A percentile compares a stretch with the other conserved stretches of the same genome.
These are phyloP conservation scores for Notolabrus celidotus DNA, from an alignment of 2,797 vertebrate species.

Conservation along the genomic window DNA sequence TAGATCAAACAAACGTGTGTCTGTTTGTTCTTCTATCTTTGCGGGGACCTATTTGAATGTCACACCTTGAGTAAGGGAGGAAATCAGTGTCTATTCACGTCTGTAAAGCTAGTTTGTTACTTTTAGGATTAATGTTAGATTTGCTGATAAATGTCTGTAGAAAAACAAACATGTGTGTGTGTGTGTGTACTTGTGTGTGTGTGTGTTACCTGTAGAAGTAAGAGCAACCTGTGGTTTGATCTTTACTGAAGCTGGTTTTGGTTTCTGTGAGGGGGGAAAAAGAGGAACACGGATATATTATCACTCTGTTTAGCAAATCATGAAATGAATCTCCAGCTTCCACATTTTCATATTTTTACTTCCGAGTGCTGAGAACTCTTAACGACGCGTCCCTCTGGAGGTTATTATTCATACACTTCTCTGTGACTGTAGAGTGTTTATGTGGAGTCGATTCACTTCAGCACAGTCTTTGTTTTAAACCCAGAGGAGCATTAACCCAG, in stretches of 20 bases:
- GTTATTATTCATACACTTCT: slow-evolving; percentile 29
- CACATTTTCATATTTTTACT: background rate
- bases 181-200: background rate
- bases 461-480: slow-evolving; percentile 24
- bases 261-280: slow-evolving; percentile 48
- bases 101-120: too few species aligned
- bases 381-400: slow-evolving; percentile 43
- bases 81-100: too few species aligned
- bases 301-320: slow-evolving; percentile 8
- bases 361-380: slow-evolving; percentile 3
- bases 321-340: slow-evolving; percentile 7
- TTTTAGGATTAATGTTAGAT: too few species aligned
- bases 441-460: slow-evolving; percentile 23
- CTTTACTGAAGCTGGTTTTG: slow-evolving; percentile 42
- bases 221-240: slow-evolving; percentile 45
- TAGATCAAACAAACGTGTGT: background rate
- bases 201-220: slow-evolving; percentile 75
- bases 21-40: background rate
- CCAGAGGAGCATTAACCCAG: slow-evolving; percentile 42
- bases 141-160: background rate
- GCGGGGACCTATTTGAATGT: background rate
- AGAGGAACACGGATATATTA: background rate
- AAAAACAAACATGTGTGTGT: too few species aligned
- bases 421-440: slow-evolving; percentile 14
- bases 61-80: too few species aligned